A percentile compares a stretch with the other conserved stretches of the same genome.
Conservation (phyloP, 1,140 invertebrate species). For the Nomia melanderi region DNA sequence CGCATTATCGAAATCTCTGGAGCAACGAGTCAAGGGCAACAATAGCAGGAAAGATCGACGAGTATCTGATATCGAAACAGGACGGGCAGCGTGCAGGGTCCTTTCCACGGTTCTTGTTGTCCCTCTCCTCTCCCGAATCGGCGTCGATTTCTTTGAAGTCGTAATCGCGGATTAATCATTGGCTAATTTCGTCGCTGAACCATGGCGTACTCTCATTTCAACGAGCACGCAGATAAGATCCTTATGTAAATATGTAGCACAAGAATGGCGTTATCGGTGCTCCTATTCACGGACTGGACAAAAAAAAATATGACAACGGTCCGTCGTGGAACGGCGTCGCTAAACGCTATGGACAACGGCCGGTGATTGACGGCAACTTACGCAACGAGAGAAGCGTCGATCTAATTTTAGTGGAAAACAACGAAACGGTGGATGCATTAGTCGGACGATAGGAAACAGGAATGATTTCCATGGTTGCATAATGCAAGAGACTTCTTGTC, state of each 20-base stretch:
- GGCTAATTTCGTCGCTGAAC: slow-evolving; percentile 54
- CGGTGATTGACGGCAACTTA: slow-evolving; percentile 30
- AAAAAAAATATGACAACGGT: slow-evolving; percentile 14
- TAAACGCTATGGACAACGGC: slow-evolving; percentile 5
- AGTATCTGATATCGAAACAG: slow-evolving; percentile 5
- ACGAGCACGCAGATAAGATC: slow-evolving; percentile 55
- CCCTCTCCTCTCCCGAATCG: not conserved
- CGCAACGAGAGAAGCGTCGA: slow-evolving; percentile 31
- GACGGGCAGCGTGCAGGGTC: not conserved
- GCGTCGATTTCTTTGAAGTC: too few species aligned
- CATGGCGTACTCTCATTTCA: slow-evolving; percentile 19
- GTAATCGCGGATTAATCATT: slow-evolving; percentile 51
- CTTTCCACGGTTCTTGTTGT: not conserved
- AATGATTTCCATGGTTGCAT: not conserved
- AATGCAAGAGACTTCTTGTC: not conserved
- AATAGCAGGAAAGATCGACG: not conserved
- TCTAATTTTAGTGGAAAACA: slow-evolving; percentile 24
- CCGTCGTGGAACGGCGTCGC: too few species aligned
- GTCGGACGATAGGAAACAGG: not conserved
- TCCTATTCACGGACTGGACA: slow-evolving; percentile 18
- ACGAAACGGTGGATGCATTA: slow-evolving; percentile 5
- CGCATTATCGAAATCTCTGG: slow-evolving; percentile 21
- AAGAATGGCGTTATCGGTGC: slow-evolving; percentile 46
- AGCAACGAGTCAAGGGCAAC: slow-evolving; percentile 43
- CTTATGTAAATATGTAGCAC: slow-evolving; percentile 58